Evolutionary conservation across 2,113 vertebrate genomes (phyloP).

Genomic region (Piaya cayana): DNA sequence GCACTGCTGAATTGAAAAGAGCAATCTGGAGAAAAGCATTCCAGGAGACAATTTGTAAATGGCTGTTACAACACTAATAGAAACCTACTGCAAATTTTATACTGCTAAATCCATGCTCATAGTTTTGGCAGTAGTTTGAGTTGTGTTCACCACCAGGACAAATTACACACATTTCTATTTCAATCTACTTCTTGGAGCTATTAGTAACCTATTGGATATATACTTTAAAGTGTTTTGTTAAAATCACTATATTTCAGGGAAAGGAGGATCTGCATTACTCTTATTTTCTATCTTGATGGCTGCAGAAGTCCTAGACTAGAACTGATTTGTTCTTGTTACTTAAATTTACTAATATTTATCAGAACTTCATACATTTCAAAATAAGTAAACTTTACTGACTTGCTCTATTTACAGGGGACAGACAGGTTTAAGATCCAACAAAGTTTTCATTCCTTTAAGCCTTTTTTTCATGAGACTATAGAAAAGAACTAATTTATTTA

Average conservation of each 20-base stretch:
- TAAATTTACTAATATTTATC: neutral
- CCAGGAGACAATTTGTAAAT: neutral
- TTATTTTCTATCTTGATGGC: neutral
- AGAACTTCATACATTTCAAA: neutral
- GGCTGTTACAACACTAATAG: neutral
- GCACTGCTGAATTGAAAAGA: neutral
- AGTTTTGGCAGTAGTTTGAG: neutral
- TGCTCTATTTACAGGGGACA: neutral
- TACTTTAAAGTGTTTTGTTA: neutral
- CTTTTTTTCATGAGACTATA: neutral
- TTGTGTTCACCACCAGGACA: rapidly evolving
- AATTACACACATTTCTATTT: neutral
- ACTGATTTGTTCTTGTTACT: neutral
- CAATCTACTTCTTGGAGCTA: neutral
- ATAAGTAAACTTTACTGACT: neutral
- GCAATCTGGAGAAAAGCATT: neutral
- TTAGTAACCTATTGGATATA: neutral
- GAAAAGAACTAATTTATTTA: neutral
- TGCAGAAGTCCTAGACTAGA: neutral
- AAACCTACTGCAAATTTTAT: neutral
- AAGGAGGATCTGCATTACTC: neutral
- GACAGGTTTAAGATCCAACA: neutral
- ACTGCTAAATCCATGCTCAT: neutral
- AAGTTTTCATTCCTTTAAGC: neutral
- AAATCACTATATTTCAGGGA: neutral